Evolutionary conservation across 2,113 vertebrate species (phyloP), one percentile per base, ranked within the genome.

Genomic region (Hystrix cristata): DNA sequence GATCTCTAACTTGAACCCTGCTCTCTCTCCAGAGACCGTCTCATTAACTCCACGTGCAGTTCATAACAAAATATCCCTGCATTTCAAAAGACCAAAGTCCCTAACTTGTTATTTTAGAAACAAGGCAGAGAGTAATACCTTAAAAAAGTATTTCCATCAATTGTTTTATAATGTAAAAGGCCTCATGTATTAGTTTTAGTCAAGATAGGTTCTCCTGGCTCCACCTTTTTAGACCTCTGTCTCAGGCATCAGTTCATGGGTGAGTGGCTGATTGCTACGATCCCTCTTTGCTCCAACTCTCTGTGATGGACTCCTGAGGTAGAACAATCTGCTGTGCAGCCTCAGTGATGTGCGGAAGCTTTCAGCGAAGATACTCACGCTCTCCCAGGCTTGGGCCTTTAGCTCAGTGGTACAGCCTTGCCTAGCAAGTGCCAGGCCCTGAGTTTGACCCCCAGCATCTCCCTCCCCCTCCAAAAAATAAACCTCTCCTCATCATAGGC

Each of bases 21-120:
- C 25, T 64, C 31, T 31, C 19, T 55, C 43, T 80, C 48, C 51
- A 79, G 38, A 60, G 60, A 46, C 64, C 7, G 10, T 83, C 29
- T 57, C 46, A n/a, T 34, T 64, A 27, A 67, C 4, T 55, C 1
- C 11, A 38, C 23, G 60, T 38, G 5, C 11, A 51, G 1, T 64
- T 87, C 62, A 67, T 29, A n/a, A 57, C 43, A 43, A 79, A 25
- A 59, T 16, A 48, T 0, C 5, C 46, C 59, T 6, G 16, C 90
- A 11, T 27, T 84, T 59, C n/a, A 51, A 76, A 79, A 38, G 78
- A 57, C 12, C 23, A 48, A 92, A 78, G 29, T 60, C 23, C 55
- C 13, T 57, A 94, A 53, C 69, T 88, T 48, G 6, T 74, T 78
- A 55, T 76, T 34, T 82, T 76, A 87, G 43, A 93, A 90, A 87